phyloP scores from a whole-genome alignment of 2,113 vertebrate genomes.

The Fregata magnificens region DNA sequence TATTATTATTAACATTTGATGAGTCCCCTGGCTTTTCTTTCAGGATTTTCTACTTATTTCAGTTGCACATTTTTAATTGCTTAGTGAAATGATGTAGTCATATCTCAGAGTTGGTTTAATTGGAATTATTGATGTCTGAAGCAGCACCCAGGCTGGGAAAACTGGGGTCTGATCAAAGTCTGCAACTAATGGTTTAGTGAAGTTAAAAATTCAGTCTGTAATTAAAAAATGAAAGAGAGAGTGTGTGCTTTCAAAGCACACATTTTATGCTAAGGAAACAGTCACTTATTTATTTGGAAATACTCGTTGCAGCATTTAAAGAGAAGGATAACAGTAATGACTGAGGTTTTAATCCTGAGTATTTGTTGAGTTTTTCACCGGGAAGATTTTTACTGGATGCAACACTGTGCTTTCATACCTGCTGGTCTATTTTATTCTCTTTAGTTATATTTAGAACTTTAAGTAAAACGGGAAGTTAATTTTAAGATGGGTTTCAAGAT shows the following conservation, averaged over 20 bases:
- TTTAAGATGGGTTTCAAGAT: background rate
- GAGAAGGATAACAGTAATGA: background rate
- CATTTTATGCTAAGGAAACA: background rate
- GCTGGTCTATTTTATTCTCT: background rate
- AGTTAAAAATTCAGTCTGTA: constrained; percentile 27
- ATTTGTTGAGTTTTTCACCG: background rate
- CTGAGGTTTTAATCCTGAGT: background rate
- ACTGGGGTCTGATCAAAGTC: constrained; percentile 58
- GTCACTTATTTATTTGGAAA: background rate
- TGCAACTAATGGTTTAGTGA: constrained; percentile 28
- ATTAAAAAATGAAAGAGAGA: constrained; percentile 38
- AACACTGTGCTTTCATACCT: background rate
- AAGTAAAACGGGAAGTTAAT: background rate
- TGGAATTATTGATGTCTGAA: constrained; percentile 71
- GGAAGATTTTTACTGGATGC: background rate
- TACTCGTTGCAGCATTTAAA: background rate
- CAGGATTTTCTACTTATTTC: constrained; percentile 45
- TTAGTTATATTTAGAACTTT: background rate
- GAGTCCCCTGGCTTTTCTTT: constrained; percentile 23
- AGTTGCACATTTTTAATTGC: constrained; percentile 69
- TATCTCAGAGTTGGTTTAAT: constrained; percentile 65
- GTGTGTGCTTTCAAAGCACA: background rate
- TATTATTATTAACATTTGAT: constrained; percentile 24
- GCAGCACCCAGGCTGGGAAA: constrained; percentile 36
- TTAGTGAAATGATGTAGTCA: constrained; percentile 20